These are phyloP conservation scores for Myotis brandtii DNA, from an alignment of 2,113 vertebrate species.

Conservation along the genomic window DNA sequence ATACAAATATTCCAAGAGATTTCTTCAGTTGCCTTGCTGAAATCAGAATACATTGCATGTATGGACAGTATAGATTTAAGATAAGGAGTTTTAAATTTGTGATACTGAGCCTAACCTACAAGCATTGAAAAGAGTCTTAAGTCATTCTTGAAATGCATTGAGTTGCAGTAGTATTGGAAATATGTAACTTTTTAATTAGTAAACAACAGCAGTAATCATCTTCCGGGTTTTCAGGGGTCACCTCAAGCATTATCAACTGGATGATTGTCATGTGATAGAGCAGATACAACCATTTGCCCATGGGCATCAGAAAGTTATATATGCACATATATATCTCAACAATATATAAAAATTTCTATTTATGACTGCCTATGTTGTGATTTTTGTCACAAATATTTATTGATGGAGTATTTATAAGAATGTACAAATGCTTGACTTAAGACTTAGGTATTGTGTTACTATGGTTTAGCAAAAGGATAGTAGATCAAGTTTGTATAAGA, in stretches of 20 bases:
- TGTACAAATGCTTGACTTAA: neutral
- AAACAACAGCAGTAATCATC: neutral
- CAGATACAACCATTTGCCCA: neutral
- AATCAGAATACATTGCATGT: neutral
- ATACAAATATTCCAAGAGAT: neutral
- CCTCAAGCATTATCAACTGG: neutral
- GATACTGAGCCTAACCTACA: neutral
- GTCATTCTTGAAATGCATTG: slow-evolving; percentile 29
- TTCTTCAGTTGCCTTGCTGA: neutral
- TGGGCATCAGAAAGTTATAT: neutral
- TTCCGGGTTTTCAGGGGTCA: neutral
- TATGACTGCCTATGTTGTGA: neutral
- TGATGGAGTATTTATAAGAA: neutral
- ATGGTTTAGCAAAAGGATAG: neutral
- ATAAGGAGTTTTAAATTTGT: slow-evolving; percentile 3
- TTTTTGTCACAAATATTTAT: neutral
- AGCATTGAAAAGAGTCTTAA: neutral
- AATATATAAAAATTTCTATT: neutral
- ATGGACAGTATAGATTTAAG: neutral
- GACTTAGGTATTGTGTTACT: slow-evolving; percentile 19
- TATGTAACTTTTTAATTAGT: slow-evolving; percentile 39
- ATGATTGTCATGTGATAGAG: neutral
- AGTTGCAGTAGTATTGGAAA: neutral
- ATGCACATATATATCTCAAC: neutral
- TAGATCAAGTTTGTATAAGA: neutral